These are phyloP conservation scores for Nasonia giraulti DNA, from an alignment of 1,140 invertebrate genomes.

Conservation along the genomic window DNA sequence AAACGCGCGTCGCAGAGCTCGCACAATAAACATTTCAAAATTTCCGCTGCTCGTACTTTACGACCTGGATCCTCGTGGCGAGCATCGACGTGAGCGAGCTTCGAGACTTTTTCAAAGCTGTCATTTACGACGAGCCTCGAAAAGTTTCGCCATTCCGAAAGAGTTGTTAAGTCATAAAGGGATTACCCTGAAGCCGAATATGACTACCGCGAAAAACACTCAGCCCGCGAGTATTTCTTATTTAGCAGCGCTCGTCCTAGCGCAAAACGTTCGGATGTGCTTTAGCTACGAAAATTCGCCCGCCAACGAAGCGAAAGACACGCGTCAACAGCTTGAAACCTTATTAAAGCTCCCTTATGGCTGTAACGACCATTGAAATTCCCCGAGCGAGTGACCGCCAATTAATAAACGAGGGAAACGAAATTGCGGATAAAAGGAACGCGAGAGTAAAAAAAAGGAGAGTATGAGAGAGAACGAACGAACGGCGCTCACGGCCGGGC, in stretches of 20 bases:
- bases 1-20: not conserved
- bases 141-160: slow-evolving; percentile 21
- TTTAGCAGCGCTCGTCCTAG: not conserved
- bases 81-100: slow-evolving; percentile 10
- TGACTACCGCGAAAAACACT: slow-evolving; percentile 3
- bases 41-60: not conserved
- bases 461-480: not conserved
- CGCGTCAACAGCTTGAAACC: slow-evolving; percentile 19
- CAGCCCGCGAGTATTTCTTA: not conserved
- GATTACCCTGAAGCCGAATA: not conserved
- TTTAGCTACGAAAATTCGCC: not conserved
- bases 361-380: slow-evolving; percentile 45
- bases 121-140: slow-evolving; percentile 18
- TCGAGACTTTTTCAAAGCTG: not conserved
- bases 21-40: slow-evolving; percentile 7
- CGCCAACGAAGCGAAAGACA: not conserved
- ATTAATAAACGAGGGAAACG: slow-evolving; percentile 49
- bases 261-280: too few species aligned
- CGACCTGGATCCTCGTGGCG: not conserved
- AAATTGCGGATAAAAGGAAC: slow-evolving; percentile 42
- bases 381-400: slow-evolving; percentile 26
- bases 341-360: slow-evolving; percentile 41
- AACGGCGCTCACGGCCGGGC: slow-evolving; percentile 63
- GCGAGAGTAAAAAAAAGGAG: not conserved
- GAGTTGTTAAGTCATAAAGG: slow-evolving; percentile 1